Evolutionary conservation across 2,888 invertebrate genomes (phyloP).

Genomic region (Lepidocyrtoides sp.): DNA sequence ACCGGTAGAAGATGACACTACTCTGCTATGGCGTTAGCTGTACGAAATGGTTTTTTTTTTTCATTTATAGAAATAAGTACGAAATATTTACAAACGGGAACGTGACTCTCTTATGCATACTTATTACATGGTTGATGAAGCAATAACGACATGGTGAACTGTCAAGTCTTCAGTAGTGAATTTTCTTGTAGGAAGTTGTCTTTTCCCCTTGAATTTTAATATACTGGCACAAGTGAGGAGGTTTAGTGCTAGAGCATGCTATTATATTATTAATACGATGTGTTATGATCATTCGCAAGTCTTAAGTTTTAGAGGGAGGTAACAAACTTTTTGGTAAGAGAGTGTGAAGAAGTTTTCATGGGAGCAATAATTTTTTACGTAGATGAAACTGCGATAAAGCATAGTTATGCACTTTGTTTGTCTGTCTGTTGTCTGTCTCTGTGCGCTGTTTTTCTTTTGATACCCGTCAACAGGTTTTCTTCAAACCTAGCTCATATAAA

Average conservation of each 20-base stretch:
- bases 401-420: too few species aligned
- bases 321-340: background rate
- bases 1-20: too few species aligned
- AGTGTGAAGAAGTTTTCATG: constrained; percentile 19
- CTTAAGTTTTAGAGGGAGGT: background rate
- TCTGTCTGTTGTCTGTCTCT: background rate
- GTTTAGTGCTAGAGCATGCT: background rate
- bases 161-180: too few species aligned
- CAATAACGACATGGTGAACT: background rate
- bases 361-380: constrained; percentile 8
- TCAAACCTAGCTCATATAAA: too few species aligned
- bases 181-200: too few species aligned
- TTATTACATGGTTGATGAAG: constrained; percentile 6
- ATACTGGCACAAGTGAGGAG: background rate
- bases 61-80: background rate
- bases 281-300: too few species aligned
- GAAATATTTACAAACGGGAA: background rate
- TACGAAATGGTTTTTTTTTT: background rate
- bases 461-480: too few species aligned
- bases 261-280: background rate
- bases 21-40: too few species aligned
- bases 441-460: too few species aligned
- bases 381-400: too few species aligned
- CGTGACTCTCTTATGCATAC: background rate
- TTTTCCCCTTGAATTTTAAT: too few species aligned